These are phyloP conservation scores for Koerneria pararmatus DNA, from an alignment of 2,888 invertebrate species.

Conservation along the genomic window DNA sequence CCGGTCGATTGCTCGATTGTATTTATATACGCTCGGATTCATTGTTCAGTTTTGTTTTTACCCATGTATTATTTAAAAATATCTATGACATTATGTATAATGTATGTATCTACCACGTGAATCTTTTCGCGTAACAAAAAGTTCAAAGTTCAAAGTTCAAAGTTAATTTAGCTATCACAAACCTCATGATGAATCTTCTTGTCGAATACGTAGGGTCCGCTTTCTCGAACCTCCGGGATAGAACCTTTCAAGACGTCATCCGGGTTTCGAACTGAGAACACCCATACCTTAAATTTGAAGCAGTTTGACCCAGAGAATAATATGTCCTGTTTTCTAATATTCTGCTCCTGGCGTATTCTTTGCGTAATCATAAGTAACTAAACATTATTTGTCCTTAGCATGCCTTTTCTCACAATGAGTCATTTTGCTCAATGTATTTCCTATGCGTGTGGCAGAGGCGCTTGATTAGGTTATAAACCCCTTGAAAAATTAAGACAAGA, in stretches of 20 bases:
- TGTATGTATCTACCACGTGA: too few species aligned
- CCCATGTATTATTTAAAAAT: too few species aligned
- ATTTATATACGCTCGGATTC: too few species aligned
- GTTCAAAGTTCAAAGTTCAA: neutral
- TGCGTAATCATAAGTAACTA: conserved; percentile 5
- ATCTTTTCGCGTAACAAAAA: neutral
- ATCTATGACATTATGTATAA: too few species aligned
- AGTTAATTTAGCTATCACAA: neutral
- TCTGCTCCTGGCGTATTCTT: too few species aligned
- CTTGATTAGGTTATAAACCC: too few species aligned
- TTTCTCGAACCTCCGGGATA: conserved; percentile 45
- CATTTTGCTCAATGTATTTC: too few species aligned
- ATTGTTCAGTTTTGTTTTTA: too few species aligned
- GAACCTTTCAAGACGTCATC: conserved; percentile 54
- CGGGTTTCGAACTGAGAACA: conserved; percentile 58
- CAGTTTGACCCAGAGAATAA: neutral
- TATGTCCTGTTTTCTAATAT: too few species aligned
- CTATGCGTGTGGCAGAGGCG: too few species aligned
- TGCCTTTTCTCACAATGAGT: too few species aligned
- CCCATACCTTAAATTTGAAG: conserved; percentile 33
- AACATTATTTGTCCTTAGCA: neutral
- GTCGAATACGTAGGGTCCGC: conserved; percentile 59
- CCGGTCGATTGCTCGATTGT: too few species aligned
- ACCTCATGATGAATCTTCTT: conserved; percentile 50
- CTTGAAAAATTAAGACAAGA: neutral